Base-by-base conservation (phyloP, 2,888 invertebrate species). In the Villa cingulata region DNA sequence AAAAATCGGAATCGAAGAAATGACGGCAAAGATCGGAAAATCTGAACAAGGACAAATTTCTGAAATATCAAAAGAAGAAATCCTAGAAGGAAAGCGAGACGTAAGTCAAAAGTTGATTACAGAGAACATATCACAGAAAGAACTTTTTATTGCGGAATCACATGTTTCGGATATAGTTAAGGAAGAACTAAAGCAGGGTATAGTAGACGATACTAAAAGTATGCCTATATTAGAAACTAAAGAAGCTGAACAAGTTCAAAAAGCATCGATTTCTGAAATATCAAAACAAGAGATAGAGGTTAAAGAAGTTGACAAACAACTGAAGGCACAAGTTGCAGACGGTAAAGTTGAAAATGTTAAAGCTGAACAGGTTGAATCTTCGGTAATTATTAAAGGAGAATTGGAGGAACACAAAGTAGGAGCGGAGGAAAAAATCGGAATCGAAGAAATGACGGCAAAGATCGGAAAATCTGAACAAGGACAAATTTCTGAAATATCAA, bases 11-110 rank as follows among this genome's bases (percentile, higher is more conserved):
- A 23, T 7, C 7, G 5, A 23, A 6, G 23, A 23, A 6, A 23
- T 23, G 5, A 4, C 4, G 7, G 23, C 23, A 23, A 23, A 6
- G 7, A 7, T 6, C 23, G 7, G 7, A 7, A 4, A 23, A 23
- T 23, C 23, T 23, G 23, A 23, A 23, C 23, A 23, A 23, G 23
- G 5, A 23, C 23, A 6, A 6, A 7, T 23, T 23, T 6, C 23
- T 23, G 23, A 23, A 23, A 23, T 23, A 23, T 51, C 47, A 54
- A 23, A 17, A 41, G 36, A 48, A 50, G 19, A 45, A 41, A 27
- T 10, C 9, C 6, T 10, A 15, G 19, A 45, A 34, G 36, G n/a
- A 29, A 14, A 41, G 41, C n/a, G n/a, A n/a, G n/a, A n/a, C n/a
- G n/a, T n/a, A n/a, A n/a, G n/a, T n/a, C n/a, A n/a, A n/a, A n/a